Evolutionary conservation across 1,140 invertebrate species (phyloP), one percentile per base, ranked within the genome.

Genomic region (Sinonovacula constricta): DNA sequence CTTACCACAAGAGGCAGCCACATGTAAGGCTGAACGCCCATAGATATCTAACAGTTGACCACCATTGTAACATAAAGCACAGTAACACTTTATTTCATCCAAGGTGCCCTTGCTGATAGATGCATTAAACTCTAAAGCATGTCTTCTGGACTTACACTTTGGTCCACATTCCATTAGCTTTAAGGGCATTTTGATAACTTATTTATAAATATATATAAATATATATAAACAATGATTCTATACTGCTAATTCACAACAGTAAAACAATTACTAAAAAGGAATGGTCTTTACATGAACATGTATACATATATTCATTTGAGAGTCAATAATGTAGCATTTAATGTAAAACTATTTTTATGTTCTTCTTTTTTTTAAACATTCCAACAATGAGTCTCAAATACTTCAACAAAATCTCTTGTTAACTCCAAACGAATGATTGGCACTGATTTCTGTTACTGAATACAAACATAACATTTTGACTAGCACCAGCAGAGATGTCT

Each of bases 1-100:
- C 72, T 94, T 92, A 1, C 95, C 95, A 87, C 93, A 93, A 0
- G 94, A 93, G 12, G 94, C 93, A 56, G 94, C 93, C 86, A 95
- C 91, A 81, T 95, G 95, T 51, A 96, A 88, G 4, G 93, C 91
- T 71, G 93, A 93, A 34, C 94, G 91, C 33, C 95, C 95, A 69
- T 85, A 87, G n/a, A 83, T 69, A 85, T 93, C 92, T 33, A 56
- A 77, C 56, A 80, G 70, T 67, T 85, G 92, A 30, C 91, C 89
- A 85, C 93, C 94, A 87, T 93, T 93, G 33, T 90, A 86, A 88
- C 94, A 95, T 10, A 86, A 54, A 18, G 65, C 56, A 34, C 92
- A 91, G 49, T 93, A 86, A 0, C 79, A 80, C 69, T 88, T 72
- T 15, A 88, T 69, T 59, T 89, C 85, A 39, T 56, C 34, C n/a